Conservation (phyloP, 2,888 invertebrate genomes). For the Drosophila trichaetosa region DNA sequence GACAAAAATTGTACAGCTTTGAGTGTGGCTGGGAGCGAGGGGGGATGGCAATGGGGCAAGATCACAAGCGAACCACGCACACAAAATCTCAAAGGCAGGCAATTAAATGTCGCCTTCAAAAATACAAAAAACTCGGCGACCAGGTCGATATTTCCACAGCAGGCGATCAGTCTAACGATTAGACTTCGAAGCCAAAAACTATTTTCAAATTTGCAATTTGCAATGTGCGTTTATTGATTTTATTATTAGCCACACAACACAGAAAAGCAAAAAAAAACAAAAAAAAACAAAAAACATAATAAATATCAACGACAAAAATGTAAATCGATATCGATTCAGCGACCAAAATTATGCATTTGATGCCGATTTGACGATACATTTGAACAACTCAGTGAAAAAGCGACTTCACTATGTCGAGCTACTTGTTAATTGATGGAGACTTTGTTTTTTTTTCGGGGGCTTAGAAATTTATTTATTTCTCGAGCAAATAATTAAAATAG, state of each 20-base stretch:
- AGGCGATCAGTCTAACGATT: slow-evolving; percentile 44
- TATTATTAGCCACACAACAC: slow-evolving; percentile 60
- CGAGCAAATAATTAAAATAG: background rate
- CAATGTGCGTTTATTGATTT: slow-evolving; percentile 80
- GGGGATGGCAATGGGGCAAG: background rate
- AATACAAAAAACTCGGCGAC: slow-evolving; percentile 11
- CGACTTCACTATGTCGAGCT: background rate
- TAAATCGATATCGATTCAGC: slow-evolving; percentile 72
- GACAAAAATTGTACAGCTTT: slow-evolving; percentile 68
- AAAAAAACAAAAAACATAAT: background rate
- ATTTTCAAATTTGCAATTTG: slow-evolving; percentile 63
- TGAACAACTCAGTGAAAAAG: slow-evolving; percentile 32
- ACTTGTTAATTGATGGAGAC: background rate
- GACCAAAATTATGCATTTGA: slow-evolving; percentile 75
- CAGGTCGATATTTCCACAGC: slow-evolving; percentile 46
- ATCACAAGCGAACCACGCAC: slow-evolving; percentile 45
- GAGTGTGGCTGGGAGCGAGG: background rate
- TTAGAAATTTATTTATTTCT: background rate
- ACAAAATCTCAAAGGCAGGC: slow-evolving; percentile 64
- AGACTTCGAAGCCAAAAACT: slow-evolving; percentile 14
- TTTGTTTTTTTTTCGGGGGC: background rate
- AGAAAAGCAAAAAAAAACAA: too few relatives aligned
- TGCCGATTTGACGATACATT: slow-evolving; percentile 71
- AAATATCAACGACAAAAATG: slow-evolving; percentile 65
- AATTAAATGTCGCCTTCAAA: slow-evolving; percentile 78